Evolutionary conservation across 1,140 invertebrate species (phyloP).

Genomic region (Camponotus pennsylvanicus): DNA sequence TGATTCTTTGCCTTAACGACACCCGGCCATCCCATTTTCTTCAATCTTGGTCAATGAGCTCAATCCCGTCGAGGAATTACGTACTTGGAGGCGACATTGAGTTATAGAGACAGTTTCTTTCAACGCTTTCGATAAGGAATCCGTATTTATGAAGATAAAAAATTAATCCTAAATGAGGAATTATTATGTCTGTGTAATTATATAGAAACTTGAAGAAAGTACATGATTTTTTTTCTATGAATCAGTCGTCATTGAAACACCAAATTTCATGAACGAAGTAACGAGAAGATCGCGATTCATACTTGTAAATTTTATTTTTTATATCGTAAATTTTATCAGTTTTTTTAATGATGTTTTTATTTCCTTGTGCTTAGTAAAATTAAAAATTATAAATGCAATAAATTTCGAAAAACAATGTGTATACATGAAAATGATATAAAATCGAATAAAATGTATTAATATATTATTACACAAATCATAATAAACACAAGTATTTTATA

Average conservation of each 20-base stretch:
- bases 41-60: conserved; percentile 36
- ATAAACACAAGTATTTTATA: background rate
- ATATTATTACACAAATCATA: background rate
- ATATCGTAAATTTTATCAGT: background rate
- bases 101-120: background rate
- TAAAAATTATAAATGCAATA: background rate
- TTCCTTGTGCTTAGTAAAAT: background rate
- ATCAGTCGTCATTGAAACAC: background rate
- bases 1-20: conserved; percentile 16
- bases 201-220: background rate
- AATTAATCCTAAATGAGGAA: background rate
- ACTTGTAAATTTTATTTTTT: background rate
- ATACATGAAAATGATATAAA: background rate
- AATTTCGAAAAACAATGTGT: background rate
- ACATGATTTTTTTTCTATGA: background rate
- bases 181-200: background rate
- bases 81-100: background rate
- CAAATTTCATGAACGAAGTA: background rate
- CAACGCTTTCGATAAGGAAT: background rate
- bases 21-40: conserved; percentile 24
- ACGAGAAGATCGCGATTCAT: background rate
- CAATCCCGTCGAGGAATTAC: background rate
- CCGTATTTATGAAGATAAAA: background rate
- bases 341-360: conserved; percentile 8
- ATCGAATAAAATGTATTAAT: background rate